Percentiles rank a stretch among this genome's conserved stretches.
Evolutionary conservation across 2,113 vertebrate species (phyloP).

Genomic region (Phasianus colchicus): DNA sequence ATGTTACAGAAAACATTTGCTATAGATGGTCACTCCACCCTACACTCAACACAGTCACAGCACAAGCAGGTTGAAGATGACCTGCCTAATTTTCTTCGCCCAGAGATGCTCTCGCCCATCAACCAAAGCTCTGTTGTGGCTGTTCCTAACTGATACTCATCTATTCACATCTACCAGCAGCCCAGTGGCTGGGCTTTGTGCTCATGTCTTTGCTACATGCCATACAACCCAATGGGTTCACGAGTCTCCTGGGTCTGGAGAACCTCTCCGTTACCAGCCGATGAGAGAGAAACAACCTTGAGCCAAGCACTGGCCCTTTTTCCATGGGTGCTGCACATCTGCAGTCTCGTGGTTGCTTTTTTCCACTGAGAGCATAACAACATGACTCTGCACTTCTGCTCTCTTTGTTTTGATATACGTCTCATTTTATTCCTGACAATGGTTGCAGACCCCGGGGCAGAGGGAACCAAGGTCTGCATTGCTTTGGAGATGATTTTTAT

Average conservation of each 20-base stretch:
- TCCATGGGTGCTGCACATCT: neutral
- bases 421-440: conserved; percentile 15
- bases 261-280: neutral
- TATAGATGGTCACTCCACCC: neutral
- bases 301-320: neutral
- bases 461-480: neutral
- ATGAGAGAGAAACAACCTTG: neutral
- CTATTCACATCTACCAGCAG: neutral
- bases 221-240: neutral
- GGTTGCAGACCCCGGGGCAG: neutral
- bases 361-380: neutral
- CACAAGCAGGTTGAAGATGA: neutral
- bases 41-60: neutral
- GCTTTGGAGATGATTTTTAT: neutral
- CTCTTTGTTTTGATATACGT: conserved; percentile 7
- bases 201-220: neutral
- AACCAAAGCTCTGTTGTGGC: neutral
- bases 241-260: neutral
- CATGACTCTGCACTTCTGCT: conserved; percentile 16
- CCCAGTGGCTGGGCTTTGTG: neutral
- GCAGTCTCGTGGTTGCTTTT: neutral
- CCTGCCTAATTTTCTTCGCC: neutral
- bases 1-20: neutral
- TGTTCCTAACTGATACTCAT: neutral
- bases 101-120: neutral